Base-by-base conservation (phyloP, 2,797 vertebrate genomes). In the Ceryle rudis region DNA sequence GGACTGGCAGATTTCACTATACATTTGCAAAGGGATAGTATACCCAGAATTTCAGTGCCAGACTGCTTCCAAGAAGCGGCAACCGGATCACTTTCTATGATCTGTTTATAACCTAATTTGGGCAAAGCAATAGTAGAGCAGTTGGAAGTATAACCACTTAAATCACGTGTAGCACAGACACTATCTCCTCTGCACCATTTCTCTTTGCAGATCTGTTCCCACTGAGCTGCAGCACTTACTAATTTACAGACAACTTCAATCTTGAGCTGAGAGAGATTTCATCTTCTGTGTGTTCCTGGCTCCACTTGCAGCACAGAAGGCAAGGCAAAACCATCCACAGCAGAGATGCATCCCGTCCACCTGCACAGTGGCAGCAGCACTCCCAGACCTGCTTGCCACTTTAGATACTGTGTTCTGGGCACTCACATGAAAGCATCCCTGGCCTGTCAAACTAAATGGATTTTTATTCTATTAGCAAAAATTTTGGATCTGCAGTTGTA, bases 141-240 rank as follows among this genome's bases (percentile, higher is more conserved):
- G 51, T 6, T 18, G 25, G 12, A 58, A 44, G 3, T 14, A 21
- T 5, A 31, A 49, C 19, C 39, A 20, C 29, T 41, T 29, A 16
- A 70, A 81, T 62, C 35, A 10, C 0, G 0, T 19, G 4, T 0
- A 25, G 23, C 5, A 49, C 60, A 74, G 39, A 25, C n/a, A 5
- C 5, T 14, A 4, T 41, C 60, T 70, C 39, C 39, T 51, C 66
- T 67, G 64, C 41, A 15, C 33, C 18, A 6, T 33, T 61, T 65
- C 47, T 66, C 52, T 12, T n/a, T 16, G 49, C n/a, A 60, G 75
- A 18, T 42, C 64, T 37, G 25, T 26, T 92, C 61, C 39, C 57
- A 33, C 11, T 5, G 28, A 70, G 31, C 28, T 94, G 54, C 49
- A 77, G 54, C 31, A 7, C 33, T 73, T 81, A 7, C 4, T 54